Conservation (phyloP, 2,888 invertebrate species). For the Palloptera scutellata region DNA sequence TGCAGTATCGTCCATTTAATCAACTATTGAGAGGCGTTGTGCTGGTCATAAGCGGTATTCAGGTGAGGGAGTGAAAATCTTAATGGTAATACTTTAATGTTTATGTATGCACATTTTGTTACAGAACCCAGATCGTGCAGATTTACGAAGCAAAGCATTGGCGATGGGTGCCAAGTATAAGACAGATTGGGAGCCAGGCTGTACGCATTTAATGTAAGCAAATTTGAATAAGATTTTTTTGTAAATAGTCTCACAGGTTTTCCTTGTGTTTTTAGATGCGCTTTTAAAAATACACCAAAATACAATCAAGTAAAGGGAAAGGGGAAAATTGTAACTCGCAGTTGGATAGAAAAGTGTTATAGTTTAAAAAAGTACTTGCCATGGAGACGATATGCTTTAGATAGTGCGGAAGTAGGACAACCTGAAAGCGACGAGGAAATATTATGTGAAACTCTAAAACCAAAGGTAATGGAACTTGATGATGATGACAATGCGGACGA, state of each 20-base stretch:
- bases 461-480: slow-evolving; percentile 20
- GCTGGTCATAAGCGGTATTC: slow-evolving; percentile 85
- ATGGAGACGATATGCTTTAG: slow-evolving; percentile 61
- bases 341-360: slow-evolving; percentile 79
- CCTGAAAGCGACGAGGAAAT: slow-evolving; percentile 62
- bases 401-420: slow-evolving; percentile 46
- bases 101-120: background rate
- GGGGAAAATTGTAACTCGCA: slow-evolving; percentile 71
- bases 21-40: slow-evolving; percentile 73
- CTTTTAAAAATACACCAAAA: slow-evolving; percentile 89
- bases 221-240: background rate
- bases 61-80: slow-evolving; percentile 42
- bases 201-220: slow-evolving; percentile 87
- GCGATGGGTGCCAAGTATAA: slow-evolving; percentile 83
- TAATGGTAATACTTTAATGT: background rate
- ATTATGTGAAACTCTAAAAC: slow-evolving; percentile 47
- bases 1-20: slow-evolving; percentile 66
- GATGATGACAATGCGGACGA: no score
- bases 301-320: slow-evolving; percentile 74
- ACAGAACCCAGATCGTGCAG: slow-evolving; percentile 79
- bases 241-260: background rate
- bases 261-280: slow-evolving; percentile 72
- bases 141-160: slow-evolving; percentile 73
- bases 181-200: slow-evolving; percentile 76
- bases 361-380: slow-evolving; percentile 66